Percentiles rank a stretch among this genome's conserved stretches.
phyloP scores from a whole-genome alignment of 2,888 invertebrate genomes.

The Pachycephus smyrnensis region DNA sequence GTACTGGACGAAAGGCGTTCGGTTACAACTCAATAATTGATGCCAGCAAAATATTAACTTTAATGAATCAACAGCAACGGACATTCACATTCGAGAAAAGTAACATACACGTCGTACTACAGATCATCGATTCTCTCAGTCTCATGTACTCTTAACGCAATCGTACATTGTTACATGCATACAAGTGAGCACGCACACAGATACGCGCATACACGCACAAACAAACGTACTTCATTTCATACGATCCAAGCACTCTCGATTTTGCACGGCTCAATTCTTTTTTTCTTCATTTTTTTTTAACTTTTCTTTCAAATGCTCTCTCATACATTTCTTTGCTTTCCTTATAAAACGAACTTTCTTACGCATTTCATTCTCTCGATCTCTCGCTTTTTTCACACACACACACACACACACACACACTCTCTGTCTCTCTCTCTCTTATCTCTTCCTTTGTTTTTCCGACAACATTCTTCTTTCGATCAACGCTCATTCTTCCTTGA shows the following conservation, averaged over 20 bases:
- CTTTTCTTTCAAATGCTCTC: conserved; percentile 24
- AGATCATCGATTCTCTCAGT: background rate
- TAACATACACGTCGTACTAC: conserved; percentile 33
- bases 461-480: conserved; percentile 5
- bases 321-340: conserved; percentile 11
- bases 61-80: conserved; percentile 58
- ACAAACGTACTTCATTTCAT: background rate
- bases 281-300: background rate
- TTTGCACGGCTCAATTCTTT: conserved; percentile 12
- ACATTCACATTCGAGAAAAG: conserved; percentile 50
- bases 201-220: background rate
- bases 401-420: background rate
- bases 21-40: conserved; percentile 50
- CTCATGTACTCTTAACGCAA: background rate
- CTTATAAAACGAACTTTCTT: background rate
- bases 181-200: background rate
- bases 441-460: conserved; percentile 21
- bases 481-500: conserved; percentile 25
- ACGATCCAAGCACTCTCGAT: conserved; percentile 24
- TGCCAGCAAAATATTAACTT: conserved; percentile 57
- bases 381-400: conserved; percentile 12
- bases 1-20: conserved; percentile 32
- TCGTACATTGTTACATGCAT: background rate
- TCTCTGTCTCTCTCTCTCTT: conserved; percentile 21
- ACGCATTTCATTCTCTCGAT: conserved; percentile 7